Evolutionary conservation across 2,113 vertebrate genomes (phyloP).

Genomic region (Anolis carolinensis): DNA sequence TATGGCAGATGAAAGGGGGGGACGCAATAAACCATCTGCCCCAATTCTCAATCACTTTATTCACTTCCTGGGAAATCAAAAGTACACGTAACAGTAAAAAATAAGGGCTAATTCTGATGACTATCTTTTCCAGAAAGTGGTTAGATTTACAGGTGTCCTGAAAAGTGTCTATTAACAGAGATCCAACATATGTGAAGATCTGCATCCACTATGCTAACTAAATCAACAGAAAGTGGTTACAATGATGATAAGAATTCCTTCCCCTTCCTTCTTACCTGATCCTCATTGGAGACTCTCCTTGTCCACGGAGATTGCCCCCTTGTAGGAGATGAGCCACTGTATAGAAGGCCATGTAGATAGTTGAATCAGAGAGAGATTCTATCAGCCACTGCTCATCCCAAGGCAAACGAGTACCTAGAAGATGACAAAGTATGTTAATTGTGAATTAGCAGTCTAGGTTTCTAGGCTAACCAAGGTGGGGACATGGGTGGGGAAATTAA

Average conservation of each 20-base stretch:
- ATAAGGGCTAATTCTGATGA: neutral
- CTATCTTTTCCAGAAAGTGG: neutral
- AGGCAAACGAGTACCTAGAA: constrained; percentile 89
- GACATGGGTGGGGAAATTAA: neutral
- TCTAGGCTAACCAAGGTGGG: accelerated
- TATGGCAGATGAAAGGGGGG: neutral
- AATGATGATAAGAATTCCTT: neutral
- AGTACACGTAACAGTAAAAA: neutral
- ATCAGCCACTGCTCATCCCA: constrained; percentile 99
- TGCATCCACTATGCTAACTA: neutral
- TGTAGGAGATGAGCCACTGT: constrained; percentile 93
- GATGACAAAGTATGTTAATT: neutral
- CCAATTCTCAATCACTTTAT: neutral
- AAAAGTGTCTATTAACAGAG: neutral
- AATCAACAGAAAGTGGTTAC: neutral
- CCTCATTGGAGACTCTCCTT: constrained; percentile 85
- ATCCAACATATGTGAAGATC: neutral
- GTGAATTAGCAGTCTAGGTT: accelerated
- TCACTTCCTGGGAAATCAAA: neutral
- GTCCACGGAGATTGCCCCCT: constrained; percentile 87
- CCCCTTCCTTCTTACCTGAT: constrained; percentile 80
- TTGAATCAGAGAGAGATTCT: constrained; percentile 96
- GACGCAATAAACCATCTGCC: neutral
- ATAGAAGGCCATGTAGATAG: constrained; percentile 99
- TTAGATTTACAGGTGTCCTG: neutral